A percentile compares a stretch with the other conserved stretches of the same genome.
phyloP scores from a whole-genome alignment of 53 echinoderm and acorn worm species.

The Mesocentrotus franciscanus region DNA sequence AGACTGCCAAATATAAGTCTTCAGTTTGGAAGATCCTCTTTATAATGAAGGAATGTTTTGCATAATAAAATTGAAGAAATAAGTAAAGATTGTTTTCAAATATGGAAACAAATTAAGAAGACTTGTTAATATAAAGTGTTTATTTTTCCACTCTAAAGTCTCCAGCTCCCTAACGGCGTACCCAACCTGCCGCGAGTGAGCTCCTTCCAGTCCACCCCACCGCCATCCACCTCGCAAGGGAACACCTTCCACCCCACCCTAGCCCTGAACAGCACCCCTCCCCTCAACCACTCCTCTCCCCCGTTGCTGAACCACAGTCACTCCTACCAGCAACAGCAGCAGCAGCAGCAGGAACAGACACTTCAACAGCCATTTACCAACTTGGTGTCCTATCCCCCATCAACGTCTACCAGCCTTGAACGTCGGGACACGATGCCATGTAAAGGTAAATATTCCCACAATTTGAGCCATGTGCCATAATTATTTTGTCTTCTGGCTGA shows the following conservation, averaged over 20 bases:
- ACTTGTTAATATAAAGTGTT: too few relatives aligned
- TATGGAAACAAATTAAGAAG: too few relatives aligned
- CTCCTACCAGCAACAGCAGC: slow-evolving; percentile 41
- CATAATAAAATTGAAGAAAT: too few relatives aligned
- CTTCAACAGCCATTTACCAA: slow-evolving; percentile 26
- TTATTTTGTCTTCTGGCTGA: too few relatives aligned
- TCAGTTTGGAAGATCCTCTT: too few relatives aligned
- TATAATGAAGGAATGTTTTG: too few relatives aligned
- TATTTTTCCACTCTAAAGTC: neutral
- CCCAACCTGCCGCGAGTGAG: slow-evolving; percentile 70
- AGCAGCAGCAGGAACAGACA: slow-evolving; percentile 36
- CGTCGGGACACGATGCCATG: slow-evolving; percentile 41
- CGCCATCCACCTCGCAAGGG: slow-evolving; percentile 69
- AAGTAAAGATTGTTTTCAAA: too few relatives aligned
- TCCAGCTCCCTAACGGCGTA: slow-evolving; percentile 6
- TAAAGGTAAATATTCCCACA: slow-evolving; percentile 25
- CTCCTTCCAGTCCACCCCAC: slow-evolving; percentile 68
- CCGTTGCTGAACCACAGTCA: slow-evolving; percentile 18
- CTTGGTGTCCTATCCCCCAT: slow-evolving; percentile 13
- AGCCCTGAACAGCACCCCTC: slow-evolving; percentile 58
- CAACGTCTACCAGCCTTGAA: slow-evolving; percentile 34
- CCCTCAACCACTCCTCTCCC: slow-evolving; percentile 34
- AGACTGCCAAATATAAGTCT: too few relatives aligned
- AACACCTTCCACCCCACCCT: slow-evolving; percentile 51
- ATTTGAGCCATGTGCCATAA: neutral